Base-by-base conservation (phyloP, 1,140 invertebrate genomes). In the Phymastichus coffea region DNA sequence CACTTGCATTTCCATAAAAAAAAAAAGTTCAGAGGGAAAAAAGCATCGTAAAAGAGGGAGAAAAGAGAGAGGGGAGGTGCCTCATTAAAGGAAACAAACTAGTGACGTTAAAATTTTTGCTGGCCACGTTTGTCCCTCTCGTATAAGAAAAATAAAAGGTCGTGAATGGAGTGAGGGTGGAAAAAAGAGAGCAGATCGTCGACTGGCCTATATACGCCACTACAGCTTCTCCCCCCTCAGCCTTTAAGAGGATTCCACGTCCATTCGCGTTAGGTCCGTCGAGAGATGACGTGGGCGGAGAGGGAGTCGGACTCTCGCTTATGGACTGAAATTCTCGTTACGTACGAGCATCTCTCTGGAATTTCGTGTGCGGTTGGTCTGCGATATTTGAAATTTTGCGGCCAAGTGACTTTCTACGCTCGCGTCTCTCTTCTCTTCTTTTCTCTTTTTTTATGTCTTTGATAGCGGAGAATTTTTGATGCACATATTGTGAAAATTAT, bases 171-270 rank as follows among this genome's bases (percentile, higher is more conserved):
- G 38, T 41, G 38, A 3, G 15, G 35, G n/a, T n/a, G n/a, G n/a
- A n/a, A n/a, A n/a, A n/a, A n/a, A n/a, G n/a, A n/a, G 26, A 53
- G 51, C 51, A 53, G 51, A 53, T 53, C 41, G 51, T 35, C 26
- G 28, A 30, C 23, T 49, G 28, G 23, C 51, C 35, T 26, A 53
- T 19, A 53, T 41, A 40, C 23, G 7, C 26, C n/a, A n/a, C n/a
- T n/a, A n/a, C n/a, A n/a, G n/a, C n/a, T n/a, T n/a, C n/a, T n/a
- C n/a, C n/a, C n/a, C n/a, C n/a, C n/a, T n/a, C n/a, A n/a, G 15
- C 17, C 37, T n/a, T 26, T 53, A 53, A 53, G 51, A 53, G 51
- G 38, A 53, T 53, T 53, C 51, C 51, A 28, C 38, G 23, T 41
- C 38, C 14, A 22, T 30, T 48, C 46, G 46, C 43, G 43, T 46